These are phyloP conservation scores for Sycophila sp. DNA, from an alignment of 1,140 invertebrate species.

Conservation along the genomic window DNA sequence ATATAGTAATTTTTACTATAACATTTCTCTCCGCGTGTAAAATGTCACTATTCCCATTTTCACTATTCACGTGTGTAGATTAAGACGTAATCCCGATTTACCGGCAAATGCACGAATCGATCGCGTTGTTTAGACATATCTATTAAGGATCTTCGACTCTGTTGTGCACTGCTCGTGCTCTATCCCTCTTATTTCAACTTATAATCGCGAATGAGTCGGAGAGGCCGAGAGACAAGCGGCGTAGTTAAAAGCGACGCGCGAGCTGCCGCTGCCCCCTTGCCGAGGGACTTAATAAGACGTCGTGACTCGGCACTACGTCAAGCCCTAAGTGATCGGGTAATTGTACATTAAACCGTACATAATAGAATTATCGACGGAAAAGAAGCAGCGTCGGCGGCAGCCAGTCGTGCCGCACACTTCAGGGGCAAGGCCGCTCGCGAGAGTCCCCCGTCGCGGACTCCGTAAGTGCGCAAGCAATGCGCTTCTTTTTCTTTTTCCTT, in stretches of 20 bases:
- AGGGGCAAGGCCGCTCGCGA: slow-evolving; percentile 1
- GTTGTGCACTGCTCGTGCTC: background rate
- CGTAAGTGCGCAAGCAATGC: background rate
- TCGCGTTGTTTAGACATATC: background rate
- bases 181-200: background rate
- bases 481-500: background rate
- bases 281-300: slow-evolving; percentile 64
- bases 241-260: slow-evolving; percentile 7
- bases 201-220: slow-evolving; percentile 10
- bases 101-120: no score
- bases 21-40: no score
- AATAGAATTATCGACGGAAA: slow-evolving; percentile 62
- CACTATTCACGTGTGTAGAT: no score
- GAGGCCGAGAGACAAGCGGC: slow-evolving; percentile 15
- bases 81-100: no score
- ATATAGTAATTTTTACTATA: no score
- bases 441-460: no score
- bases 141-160: background rate
- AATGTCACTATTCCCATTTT: no score
- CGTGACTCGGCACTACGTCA: slow-evolving; percentile 65
- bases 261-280: slow-evolving; percentile 28
- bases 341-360: slow-evolving; percentile 67
- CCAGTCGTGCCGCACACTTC: background rate
- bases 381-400: slow-evolving; percentile 22
- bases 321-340: slow-evolving; percentile 65